These are phyloP conservation scores for Erythrolamprus reginae DNA, from an alignment of 2,113 vertebrate species.

Conservation along the genomic window DNA sequence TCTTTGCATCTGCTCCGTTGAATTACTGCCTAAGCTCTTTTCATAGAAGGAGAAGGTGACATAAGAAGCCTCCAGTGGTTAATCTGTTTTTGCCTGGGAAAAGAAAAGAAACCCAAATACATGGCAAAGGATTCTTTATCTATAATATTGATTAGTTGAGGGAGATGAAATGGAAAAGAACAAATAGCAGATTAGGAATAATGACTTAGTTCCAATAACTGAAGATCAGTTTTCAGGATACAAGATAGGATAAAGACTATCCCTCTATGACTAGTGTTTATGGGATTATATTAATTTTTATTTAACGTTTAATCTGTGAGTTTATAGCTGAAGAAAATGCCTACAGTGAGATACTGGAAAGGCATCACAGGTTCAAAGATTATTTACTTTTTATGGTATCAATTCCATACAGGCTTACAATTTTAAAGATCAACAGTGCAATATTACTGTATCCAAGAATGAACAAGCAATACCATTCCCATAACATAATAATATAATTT, in stretches of 20 bases:
- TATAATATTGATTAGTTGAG: neutral
- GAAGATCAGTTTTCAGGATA: neutral
- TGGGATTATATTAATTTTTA: neutral
- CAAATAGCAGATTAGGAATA: neutral
- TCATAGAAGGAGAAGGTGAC: neutral
- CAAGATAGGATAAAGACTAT: neutral
- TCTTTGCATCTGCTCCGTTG: neutral
- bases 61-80: neutral
- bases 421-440: neutral
- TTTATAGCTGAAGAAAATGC: neutral
- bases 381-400: neutral
- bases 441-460: neutral
- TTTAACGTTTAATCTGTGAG: neutral
- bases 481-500: neutral
- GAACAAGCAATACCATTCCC: neutral
- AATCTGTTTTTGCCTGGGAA: neutral
- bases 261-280: neutral
- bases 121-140: neutral
- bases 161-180: neutral
- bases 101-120: neutral
- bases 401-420: neutral
- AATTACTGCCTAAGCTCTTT: accelerated
- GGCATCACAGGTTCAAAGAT: neutral
- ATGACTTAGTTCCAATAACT: neutral
- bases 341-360: neutral